phyloP scores from a whole-genome alignment of 1,140 invertebrate genomes.

The Bursaphelenchus mucronatus region DNA sequence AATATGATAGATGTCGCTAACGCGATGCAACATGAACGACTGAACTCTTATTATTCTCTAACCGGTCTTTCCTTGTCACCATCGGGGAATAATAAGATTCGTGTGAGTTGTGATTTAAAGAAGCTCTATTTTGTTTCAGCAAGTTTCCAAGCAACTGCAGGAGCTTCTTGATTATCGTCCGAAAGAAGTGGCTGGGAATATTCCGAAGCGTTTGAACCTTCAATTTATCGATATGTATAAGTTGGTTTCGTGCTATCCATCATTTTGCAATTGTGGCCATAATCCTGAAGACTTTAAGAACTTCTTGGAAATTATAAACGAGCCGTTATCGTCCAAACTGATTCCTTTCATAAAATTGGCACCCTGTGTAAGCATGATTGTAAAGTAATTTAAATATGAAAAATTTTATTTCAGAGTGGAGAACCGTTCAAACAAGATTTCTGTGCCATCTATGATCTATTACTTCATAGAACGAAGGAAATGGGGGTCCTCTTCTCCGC shows the following conservation, averaged over 20 bases:
- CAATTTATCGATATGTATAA: constrained; percentile 20
- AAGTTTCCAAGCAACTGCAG: background rate
- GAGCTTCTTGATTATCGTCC: constrained; percentile 12
- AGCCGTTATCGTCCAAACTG: constrained; percentile 29
- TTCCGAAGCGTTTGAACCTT: background rate
- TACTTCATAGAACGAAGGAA: constrained; percentile 13
- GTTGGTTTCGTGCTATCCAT: constrained; percentile 24
- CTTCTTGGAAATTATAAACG: constrained; percentile 32
- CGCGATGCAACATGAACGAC: constrained; percentile 31
- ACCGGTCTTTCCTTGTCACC: too few species aligned
- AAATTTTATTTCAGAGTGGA: constrained; percentile 26
- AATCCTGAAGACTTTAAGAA: constrained; percentile 39
- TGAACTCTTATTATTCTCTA: constrained; percentile 32
- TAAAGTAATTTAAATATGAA: background rate
- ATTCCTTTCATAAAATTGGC: constrained; percentile 34
- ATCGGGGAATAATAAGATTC: constrained; percentile 19
- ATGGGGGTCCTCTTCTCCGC: constrained; percentile 33
- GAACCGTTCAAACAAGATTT: constrained; percentile 22
- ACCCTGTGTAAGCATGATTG: constrained; percentile 33
- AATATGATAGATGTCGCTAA: constrained; percentile 29
- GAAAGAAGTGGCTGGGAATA: background rate
- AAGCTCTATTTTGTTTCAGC: background rate
- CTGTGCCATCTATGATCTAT: constrained; percentile 33
- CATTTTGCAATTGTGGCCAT: constrained; percentile 24
- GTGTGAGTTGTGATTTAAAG: constrained; percentile 14